Percentiles rank a stretch among this genome's conserved stretches.
These are phyloP conservation scores for Drosophila orosa DNA, from an alignment of 1,140 invertebrate species.

Conservation along the genomic window DNA sequence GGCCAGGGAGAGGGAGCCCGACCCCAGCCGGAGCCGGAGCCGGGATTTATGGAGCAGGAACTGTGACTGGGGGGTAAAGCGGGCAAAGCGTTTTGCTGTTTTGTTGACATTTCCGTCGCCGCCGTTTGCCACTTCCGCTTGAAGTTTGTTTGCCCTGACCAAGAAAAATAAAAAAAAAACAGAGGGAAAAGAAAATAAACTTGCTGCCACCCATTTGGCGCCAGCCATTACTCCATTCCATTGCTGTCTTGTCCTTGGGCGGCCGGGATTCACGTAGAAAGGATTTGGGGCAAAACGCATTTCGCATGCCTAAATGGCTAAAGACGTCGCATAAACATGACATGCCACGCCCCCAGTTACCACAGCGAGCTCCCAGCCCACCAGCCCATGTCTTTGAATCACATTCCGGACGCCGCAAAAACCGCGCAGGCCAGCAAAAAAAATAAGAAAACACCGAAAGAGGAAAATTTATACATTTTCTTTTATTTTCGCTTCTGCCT, in stretches of 20 bases:
- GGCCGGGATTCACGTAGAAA: conserved; percentile 69
- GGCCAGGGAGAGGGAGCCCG: conserved; percentile 18
- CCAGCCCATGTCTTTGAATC: conserved; percentile 60
- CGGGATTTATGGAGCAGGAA: conserved; percentile 34
- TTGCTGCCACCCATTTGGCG: conserved; percentile 25
- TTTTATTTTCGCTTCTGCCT: conserved; percentile 52
- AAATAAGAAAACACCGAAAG: conserved; percentile 15
- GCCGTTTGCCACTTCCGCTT: conserved; percentile 67
- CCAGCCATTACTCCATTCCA: conserved; percentile 26
- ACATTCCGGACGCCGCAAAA: conserved; percentile 55
- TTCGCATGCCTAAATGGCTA: conserved; percentile 81
- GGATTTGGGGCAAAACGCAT: conserved; percentile 76
- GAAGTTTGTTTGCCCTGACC: conserved; percentile 63
- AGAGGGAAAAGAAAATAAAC: conserved; percentile 9
- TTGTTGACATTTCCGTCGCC: conserved; percentile 78
- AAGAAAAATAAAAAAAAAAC: conserved; percentile 2
- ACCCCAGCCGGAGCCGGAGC: conserved; percentile 10
- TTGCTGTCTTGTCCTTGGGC: conserved; percentile 59
- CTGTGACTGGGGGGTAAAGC: not conserved
- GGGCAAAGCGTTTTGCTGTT: conserved; percentile 57
- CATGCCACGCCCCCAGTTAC: conserved; percentile 62
- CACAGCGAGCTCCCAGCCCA: conserved; percentile 17
- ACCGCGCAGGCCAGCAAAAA: conserved; percentile 51
- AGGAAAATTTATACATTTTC: conserved; percentile 49
- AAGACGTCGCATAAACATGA: conserved; percentile 80